Evolutionary conservation across 92 coral and sea anemone species (phyloP).

Genomic region (Diadumene lineata): DNA sequence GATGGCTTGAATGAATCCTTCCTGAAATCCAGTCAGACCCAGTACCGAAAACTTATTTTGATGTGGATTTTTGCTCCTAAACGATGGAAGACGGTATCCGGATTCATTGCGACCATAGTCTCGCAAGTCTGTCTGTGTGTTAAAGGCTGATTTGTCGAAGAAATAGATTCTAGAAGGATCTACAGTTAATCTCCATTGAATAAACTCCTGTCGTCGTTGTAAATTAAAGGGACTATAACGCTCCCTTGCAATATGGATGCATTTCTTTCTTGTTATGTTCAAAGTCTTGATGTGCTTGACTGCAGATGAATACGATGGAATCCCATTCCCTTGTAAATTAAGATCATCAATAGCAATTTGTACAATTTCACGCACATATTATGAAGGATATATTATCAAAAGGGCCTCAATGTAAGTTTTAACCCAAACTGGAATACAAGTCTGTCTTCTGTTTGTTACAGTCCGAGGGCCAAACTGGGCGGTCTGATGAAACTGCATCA

Average conservation of each 20-base stretch:
- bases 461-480: background rate
- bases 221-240: background rate
- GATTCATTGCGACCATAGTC: background rate
- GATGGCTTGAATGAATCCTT: background rate
- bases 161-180: background rate
- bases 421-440: background rate
- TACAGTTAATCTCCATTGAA: background rate
- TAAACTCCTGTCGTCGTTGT: background rate
- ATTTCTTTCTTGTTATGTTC: background rate
- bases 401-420: background rate
- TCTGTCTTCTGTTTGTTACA: background rate
- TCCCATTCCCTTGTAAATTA: background rate
- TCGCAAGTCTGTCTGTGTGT: background rate
- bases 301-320: background rate
- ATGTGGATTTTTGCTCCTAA: background rate
- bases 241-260: background rate
- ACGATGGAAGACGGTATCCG: background rate
- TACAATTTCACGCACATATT: background rate
- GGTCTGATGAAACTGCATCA: no score
- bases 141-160: background rate
- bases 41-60: background rate
- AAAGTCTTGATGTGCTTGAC: background rate
- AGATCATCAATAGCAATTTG: slow-evolving; percentile 1
- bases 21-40: background rate
- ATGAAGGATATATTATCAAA: background rate